Evolutionary conservation across 2,797 vertebrate genomes (phyloP), one percentile per base, ranked within the genome.

Genomic region (Odontamblyopus rebecca): DNA sequence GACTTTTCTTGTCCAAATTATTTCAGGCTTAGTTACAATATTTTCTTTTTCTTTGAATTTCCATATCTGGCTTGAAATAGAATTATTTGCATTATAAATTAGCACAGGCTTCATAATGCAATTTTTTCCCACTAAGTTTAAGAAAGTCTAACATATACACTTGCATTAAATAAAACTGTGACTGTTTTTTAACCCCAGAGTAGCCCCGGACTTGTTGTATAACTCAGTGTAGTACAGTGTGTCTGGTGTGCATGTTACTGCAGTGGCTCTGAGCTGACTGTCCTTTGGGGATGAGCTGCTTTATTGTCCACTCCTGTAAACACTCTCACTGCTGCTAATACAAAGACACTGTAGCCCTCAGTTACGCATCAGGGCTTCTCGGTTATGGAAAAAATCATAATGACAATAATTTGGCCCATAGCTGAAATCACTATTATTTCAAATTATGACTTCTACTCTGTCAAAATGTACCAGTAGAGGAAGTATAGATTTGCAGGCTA

Each of bases 231-330:
- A 68, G 8, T 59, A 63, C 35, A 23, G 61, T 66, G 68, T 11
- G 3, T 62, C 15, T 15, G 19, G 23, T 61, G 74, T 19, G 30
- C 38, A 48, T 69, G 29, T 67, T 83, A 71, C 84, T 81, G 86
- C 81, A 80, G 83, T 80, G 71, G 67, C 44, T 86, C 73, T 73
- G 26, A 63, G 68, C 53, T 61, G 54, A 66, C 67, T 71, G 71
- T 61, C 79, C 75, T 70, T 30, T 70, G 85, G 85, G 70, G 80
- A 80, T 74, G 69, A 76, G 82, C 68, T 76, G 67, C 78, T 80
- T 81, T 80, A 79, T 77, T 70, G 73, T 76, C 70, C 79, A 77
- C 66, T 60, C 59, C 73, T 71, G 79, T 77, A 76, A 83, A 85
- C 81, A 82, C 61, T 77, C 74, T 75, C 76, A 76, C 74, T 77